Evolutionary conservation across 2,888 invertebrate genomes (phyloP), one percentile per base, ranked within the genome.

Genomic region (Pollenia angustigena): DNA sequence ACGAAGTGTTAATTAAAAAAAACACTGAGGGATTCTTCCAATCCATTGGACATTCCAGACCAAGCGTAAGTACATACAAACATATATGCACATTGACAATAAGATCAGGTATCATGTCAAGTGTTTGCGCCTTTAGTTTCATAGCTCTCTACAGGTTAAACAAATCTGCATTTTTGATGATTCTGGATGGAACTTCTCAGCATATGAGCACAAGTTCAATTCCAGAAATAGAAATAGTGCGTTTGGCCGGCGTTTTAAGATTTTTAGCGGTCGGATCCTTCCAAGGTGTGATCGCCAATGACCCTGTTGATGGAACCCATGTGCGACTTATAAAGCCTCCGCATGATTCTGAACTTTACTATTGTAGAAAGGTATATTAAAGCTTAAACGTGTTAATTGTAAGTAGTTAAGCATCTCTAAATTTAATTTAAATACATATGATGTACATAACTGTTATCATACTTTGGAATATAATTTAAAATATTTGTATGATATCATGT

Each of bases 241-340:
- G 18, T 23, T 23, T 23, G 18, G 18, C 18, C 18, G 18, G 18
- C 18, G 18, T 23, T 23, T 23, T 23, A 23, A 23, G 18, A 23
- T 23, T 23, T 23, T 23, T 23, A 23, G 18, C 18, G 2, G 18
- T 23, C 18, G 18, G 18, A 2, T 11, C n/a, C 69, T 79, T 56
- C 50, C 18, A 23, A 23, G 18, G 18, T 23, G 16, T 42, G 68
- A 68, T 58, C 23, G 68, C 69, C 12, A 69, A 60, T 58, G 78
- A 68, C 18, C 66, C 44, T 32, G 46, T 66, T 52, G 76, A 78
- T 78, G 76, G 76, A 18, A 78, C 64, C 16, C 79, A 69, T 69
- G 69, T 79, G 44, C 2, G 68, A 14, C 79, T 79, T 58, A 23
- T 60, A 58, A 79, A 69, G n/a, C 69, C 66, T 42, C 0, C 48